Base-by-base conservation (phyloP, 2,888 invertebrate genomes). In the Drosophila ustulata region DNA sequence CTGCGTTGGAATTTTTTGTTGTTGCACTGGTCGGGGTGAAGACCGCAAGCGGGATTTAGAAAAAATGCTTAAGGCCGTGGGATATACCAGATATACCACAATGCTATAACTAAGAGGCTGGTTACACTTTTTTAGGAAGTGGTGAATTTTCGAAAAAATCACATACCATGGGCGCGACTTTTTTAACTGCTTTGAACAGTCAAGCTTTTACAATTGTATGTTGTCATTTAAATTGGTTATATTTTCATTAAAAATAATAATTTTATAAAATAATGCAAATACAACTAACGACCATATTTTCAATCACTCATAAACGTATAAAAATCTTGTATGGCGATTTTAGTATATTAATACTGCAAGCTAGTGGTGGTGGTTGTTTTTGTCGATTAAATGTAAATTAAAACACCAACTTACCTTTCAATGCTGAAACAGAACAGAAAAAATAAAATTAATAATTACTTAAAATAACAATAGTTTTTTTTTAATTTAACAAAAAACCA, bases 1-100 rank as follows among this genome's bases (percentile, higher is more conserved):
- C 61, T 71, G 76, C 68, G 79, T 75, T 78, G 71, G 64, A 66
- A 75, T 75, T 84, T 81, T 73, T 75, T 84, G 78, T 73, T 83
- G 82, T 81, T 81, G 77, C 78, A 80, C 72, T 77, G 53, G 37
- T 37, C 4, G 57, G 9, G 66, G 45, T 68, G 71, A 37, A 37
- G 37, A 37, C 37, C 37, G 37, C n/a, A 37, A 37, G 5, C 37
- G 37, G 3, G 2, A n/a, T 37, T 11, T 4, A 4, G 5, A 5
- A 11, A 37, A 37, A 37, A 37, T 37, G 37, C 37, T n/a, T 37
- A 37, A 37, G 37, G 37, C 11, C 37, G 37, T 4, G n/a, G n/a
- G 5, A 37, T n/a, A 37, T 37, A 37, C 37, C 37, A 37, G n/a
- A 37, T 37, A 37, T 37, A 37, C 37, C 11, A 37, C 4, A 2